Evolutionary conservation across 2,888 invertebrate species (phyloP).

Genomic region (Tipula unca): DNA sequence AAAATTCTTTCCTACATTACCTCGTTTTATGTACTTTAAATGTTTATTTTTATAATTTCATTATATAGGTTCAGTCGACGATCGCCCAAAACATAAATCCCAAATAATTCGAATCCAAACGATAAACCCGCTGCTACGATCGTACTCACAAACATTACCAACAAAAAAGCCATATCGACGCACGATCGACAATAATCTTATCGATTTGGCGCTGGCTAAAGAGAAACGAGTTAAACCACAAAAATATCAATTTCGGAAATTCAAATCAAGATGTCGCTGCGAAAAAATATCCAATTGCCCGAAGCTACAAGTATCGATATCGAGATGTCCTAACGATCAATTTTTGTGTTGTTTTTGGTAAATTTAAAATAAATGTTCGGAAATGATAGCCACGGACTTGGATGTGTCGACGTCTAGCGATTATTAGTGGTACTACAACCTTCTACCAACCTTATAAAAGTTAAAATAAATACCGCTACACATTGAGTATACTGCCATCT

Average conservation of each 20-base stretch:
- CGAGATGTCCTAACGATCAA: slow-evolving; percentile 21
- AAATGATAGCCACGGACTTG: background rate
- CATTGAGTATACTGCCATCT: background rate
- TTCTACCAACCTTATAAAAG: background rate
- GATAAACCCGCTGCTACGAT: background rate
- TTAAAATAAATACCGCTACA: background rate
- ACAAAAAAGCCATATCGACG: background rate
- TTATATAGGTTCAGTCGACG: background rate
- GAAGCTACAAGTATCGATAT: slow-evolving; percentile 21
- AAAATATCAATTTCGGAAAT: background rate
- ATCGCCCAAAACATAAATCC: background rate
- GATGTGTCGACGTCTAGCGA: background rate
- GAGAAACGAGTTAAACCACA: background rate
- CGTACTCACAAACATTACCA: background rate
- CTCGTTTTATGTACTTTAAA: too few species aligned
- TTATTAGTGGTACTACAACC: background rate
- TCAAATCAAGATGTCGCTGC: slow-evolving; percentile 22
- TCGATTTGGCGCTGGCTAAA: background rate
- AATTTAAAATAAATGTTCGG: background rate
- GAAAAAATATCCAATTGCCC: slow-evolving; percentile 22
- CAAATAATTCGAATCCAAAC: background rate
- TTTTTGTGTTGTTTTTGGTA: slow-evolving; percentile 22
- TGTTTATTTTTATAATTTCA: background rate
- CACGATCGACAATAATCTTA: background rate
- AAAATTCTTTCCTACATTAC: background rate